Base-by-base conservation (phyloP, 2,113 vertebrate genomes). In the Aplodontia rufa region DNA sequence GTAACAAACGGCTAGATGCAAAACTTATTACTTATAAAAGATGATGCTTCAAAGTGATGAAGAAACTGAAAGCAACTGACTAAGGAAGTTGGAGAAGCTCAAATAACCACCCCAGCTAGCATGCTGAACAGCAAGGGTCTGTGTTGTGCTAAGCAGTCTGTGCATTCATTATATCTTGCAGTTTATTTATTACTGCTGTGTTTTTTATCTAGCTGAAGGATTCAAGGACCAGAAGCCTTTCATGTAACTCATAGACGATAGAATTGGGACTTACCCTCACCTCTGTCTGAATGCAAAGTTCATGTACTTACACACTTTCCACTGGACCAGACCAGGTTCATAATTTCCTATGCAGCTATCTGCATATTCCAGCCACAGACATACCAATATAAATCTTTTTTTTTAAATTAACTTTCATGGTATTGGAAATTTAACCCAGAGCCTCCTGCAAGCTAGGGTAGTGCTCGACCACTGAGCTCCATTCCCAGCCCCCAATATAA, bases 361-460 rank as follows among this genome's bases (percentile, higher is more conserved):
- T 75, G 0, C 20, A 86, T 71, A 35, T 68, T 74, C 45, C 62
- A 79, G 30, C 76, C 74, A 94, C 2, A 89, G 74, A 90, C 2
- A 47, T 47, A 37, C 35, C 76, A 95, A 79, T 55, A 28, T 91
- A 82, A 95, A 62, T 53, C 97, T 98, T 97, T 96, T 62, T 64
- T 10, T 32, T 64, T 13, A 30, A 32, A 14, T 64, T 13, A 30
- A 32, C 30, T 64, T 64, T 64, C 32, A 32, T 32, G 30, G 62
- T 64, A 14, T 30, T 64, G 30, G 62, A 11, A 64, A 64, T 64
- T 32, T 13, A 64, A 64, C 62, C 62, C 12, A 64, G 9, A 5
- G 62, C 62, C 62, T 64, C 62, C 8, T 62, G 26, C 28, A 16
- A 11, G 28, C 60, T 64, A 64, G 60, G 28, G 28, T 12, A 32